Conservation (phyloP, 2,888 invertebrate species). For the Netelia inedita region DNA sequence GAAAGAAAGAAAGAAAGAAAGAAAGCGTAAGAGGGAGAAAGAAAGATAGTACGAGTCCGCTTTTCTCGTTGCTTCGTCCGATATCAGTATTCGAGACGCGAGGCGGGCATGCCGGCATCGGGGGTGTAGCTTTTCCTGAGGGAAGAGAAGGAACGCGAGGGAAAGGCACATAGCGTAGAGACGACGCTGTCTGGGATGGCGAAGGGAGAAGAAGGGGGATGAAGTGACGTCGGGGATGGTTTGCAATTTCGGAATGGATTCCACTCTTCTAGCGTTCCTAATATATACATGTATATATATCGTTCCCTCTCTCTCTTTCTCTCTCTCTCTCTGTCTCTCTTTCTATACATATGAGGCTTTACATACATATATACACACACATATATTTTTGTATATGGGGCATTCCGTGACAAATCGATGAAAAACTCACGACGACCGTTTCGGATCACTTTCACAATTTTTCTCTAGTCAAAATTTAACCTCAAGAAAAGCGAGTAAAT, state of each 20-base stretch:
- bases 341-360: constrained; percentile 21
- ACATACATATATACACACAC: too few species aligned
- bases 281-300: constrained; percentile 58
- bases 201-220: constrained; percentile 69
- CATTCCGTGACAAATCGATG: too few species aligned
- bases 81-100: constrained; percentile 84
- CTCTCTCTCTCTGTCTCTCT: constrained; percentile 42
- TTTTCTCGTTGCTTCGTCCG: constrained; percentile 82
- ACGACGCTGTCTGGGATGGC: constrained; percentile 60
- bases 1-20: constrained; percentile 69
- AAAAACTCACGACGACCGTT: neutral
- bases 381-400: constrained; percentile 39
- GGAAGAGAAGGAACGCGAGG: constrained; percentile 75
- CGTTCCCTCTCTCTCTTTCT: constrained; percentile 51
- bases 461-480: too few species aligned
- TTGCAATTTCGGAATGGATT: constrained; percentile 85
- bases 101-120: constrained; percentile 71
- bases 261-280: constrained; percentile 76
- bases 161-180: constrained; percentile 65
- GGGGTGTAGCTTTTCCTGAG: constrained; percentile 81
- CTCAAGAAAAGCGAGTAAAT: too few species aligned
- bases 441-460: neutral
- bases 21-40: constrained; percentile 59
- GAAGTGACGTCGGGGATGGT: constrained; percentile 78
- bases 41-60: constrained; percentile 75